These are phyloP conservation scores for Drosophila picticornis DNA, from an alignment of 2,888 invertebrate genomes.

Conservation along the genomic window DNA sequence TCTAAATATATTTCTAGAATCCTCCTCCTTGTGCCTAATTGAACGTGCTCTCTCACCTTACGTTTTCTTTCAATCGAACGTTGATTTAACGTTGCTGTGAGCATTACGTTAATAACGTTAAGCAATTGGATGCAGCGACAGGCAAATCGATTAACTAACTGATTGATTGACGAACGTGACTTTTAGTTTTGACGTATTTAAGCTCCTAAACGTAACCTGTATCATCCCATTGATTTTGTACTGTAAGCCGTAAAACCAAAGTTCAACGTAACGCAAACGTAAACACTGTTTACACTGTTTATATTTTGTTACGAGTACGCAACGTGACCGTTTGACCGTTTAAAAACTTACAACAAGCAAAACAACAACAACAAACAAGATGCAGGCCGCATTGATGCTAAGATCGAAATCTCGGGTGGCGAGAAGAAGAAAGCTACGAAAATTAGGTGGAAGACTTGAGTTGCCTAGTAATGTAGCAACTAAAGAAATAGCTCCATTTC, in stretches of 20 bases:
- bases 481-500: constrained; percentile 94
- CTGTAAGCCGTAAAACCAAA: constrained; percentile 44
- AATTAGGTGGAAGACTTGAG: constrained; percentile 91
- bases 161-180: constrained; percentile 51
- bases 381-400: constrained; percentile 97
- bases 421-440: constrained; percentile 91
- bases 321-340: constrained; percentile 41
- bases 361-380: constrained; percentile 85
- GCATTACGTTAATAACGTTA: constrained; percentile 34
- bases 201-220: constrained; percentile 83
- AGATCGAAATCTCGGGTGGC: constrained; percentile 95
- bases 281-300: constrained; percentile 23
- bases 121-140: constrained; percentile 51
- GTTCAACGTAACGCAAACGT: constrained; percentile 26
- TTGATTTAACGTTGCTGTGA: constrained; percentile 46
- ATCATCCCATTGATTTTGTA: constrained; percentile 77
- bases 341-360: constrained; percentile 51
- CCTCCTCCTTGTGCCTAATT: constrained; percentile 76
- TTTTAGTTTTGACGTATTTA: constrained; percentile 81
- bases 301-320: constrained; percentile 31
- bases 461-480: constrained; percentile 95
- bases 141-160: constrained; percentile 32
- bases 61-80: constrained; percentile 48
- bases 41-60: constrained; percentile 67
- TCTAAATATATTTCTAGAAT: constrained; percentile 66